Evolutionary conservation across 2,113 vertebrate species (phyloP).

Genomic region (Parotia lawesii): DNA sequence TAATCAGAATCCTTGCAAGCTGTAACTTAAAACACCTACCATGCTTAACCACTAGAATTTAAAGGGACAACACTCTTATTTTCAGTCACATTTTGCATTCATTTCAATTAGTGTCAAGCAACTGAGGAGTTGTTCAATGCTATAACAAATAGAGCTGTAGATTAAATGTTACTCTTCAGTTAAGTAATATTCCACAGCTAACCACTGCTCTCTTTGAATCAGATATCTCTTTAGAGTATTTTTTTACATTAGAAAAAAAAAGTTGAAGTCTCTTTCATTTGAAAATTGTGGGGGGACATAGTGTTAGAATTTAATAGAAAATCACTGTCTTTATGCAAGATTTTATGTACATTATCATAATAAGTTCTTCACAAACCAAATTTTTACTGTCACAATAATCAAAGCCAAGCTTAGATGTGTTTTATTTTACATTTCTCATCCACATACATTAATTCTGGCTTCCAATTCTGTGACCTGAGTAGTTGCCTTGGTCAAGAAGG

Average conservation of each 20-base stretch:
- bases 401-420: neutral
- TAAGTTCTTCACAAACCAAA: neutral
- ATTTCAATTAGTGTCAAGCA: neutral
- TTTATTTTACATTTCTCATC: neutral
- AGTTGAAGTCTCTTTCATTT: neutral
- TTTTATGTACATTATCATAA: neutral
- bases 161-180: neutral
- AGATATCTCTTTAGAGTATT: neutral
- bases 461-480: neutral
- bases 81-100: neutral
- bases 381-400: neutral
- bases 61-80: neutral
- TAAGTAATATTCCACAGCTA: neutral
- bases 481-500: neutral
- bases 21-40: conserved; percentile 55
- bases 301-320: neutral
- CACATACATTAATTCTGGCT: neutral
- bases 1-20: conserved; percentile 39
- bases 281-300: neutral
- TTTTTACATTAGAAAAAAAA: neutral
- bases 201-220: neutral
- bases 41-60: neutral
- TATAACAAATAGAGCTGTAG: neutral
- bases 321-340: neutral
- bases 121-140: neutral